Base-by-base conservation (phyloP, 2,888 invertebrate genomes). In the Drosophila austrosaltans region DNA sequence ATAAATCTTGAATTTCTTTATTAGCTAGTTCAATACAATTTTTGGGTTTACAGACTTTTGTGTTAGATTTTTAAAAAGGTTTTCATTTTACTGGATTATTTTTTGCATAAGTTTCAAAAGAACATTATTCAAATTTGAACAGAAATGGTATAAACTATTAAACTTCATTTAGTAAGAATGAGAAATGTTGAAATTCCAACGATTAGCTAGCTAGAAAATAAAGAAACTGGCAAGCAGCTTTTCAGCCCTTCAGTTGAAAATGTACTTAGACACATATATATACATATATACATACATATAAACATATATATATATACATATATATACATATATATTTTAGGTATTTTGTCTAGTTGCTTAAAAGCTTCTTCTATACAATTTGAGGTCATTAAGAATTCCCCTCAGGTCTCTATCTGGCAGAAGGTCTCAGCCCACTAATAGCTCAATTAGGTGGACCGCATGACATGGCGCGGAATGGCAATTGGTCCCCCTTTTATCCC, bases 371-470 rank as follows among this genome's bases (percentile, higher is more conserved):
- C 12, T 57, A 20, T 54, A 57, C 57, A 57, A 57, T 57, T 57
- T 57, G 48, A 66, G 61, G 74, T 72, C 73, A 72, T 72, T 72
- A 73, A 56, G 25, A 72, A 72, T 72, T 72, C 72, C 58, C 73
- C 53, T 58, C 72, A 72, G 72, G 72, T 72, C 44, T 72, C 60
- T 74, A 67, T 63, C 53, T 36, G 62, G 72, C 74, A 72, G 73
- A 73, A 73, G 74, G 73, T 74, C 72, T 62, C 72, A 67, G 73
- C 73, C 72, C 72, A 72, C 72, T 72, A 72, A 72, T 72, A 73
- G 72, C 72, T 72, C 72, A 72, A 72, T 72, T 72, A 72, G 72
- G 44, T 73, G 64, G 71, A 63, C 70, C 71, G 71, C 71, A 71
- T 71, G 72, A 71, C 71, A 48, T 20, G 12, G 60, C 48, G 10